Evolutionary conservation across 2,113 vertebrate genomes (phyloP), one percentile per base, ranked within the genome.

Genomic region (Felis chaus): DNA sequence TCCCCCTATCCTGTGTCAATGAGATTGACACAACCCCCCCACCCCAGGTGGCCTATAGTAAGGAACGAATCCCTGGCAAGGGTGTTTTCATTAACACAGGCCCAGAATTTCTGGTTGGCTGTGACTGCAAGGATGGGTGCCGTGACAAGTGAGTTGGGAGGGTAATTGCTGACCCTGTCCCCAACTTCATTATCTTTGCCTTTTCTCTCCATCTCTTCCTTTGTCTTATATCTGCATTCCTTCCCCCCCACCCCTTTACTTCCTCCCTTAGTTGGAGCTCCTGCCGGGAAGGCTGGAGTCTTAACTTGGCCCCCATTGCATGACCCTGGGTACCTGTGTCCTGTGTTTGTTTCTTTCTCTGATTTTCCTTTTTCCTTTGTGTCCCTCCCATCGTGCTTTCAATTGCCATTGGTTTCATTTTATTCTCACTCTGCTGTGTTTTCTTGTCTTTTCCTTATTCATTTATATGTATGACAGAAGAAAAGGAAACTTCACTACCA

Each of bases 51-150:
- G 99, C 99, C 19, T 99, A 99, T 98, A 99, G 99, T 99, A 99
- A 99, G 95, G 99, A 99, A 94, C 98, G 99, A 36, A 99, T 99
- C 96, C 99, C 99, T 0, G 99, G 99, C 31, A 99, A 99, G 0
- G 99, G 99, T 0, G 99, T 99, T 9, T 99, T 97, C 97, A 99
- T 99, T 98, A 99, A 99, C 98, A 99, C 99, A 14, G 98, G 99
- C 98, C 73, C 98, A 23, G 99, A 99, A 4, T 99, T 99, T 98
- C 99, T 99, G 14, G 99, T 99, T 90, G 99, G 99, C 87, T 99
- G 99, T 1, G 99, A 99, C 89, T 99, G 99, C 97, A 99, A 99
- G 0, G 99, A 99, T 0, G 99, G 99, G 84, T 99, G 99, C 98
- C 99, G 98, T 27, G 99, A 99, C 99, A 99, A 99, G 99, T 99